Evolutionary conservation across 2,797 vertebrate genomes (phyloP), one percentile per base, ranked within the genome.

Genomic region (Spea hammondii): DNA sequence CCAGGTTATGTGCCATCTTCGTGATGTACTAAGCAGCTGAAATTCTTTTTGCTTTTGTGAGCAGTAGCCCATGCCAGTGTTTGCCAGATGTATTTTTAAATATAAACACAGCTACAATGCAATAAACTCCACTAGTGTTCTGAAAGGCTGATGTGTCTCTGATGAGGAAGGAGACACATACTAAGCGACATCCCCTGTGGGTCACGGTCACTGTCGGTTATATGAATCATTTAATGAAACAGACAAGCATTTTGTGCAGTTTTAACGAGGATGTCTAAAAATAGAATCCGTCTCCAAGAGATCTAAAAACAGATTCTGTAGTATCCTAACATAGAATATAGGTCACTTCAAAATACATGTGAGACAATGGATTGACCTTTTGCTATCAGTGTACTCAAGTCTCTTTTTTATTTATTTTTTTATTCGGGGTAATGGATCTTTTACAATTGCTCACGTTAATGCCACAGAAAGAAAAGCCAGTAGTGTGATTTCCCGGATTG

Each of bases 401-500:
- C 32, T 65, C 5, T 59, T 65, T 76, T 51, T 11, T n/a, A n/a
- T n/a, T 59, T 13, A 5, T 13, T 13, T 13, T 13, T 5, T 5
- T 2, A 3, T 59, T 59, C 65, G 51, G 5, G 57, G 47, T 67
- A 13, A 60, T 46, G 50, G n/a, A 57, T 70, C 59, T 76, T 79
- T 74, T 46, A 76, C 62, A 72, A 50, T 72, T 72, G 69, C 73
- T 74, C 62, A 72, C 68, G 47, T 67, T 72, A 72, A 6, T 72
- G 51, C 7, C 53, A 62, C 13, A 76, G 46, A 32, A 46, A 76
- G 67, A 65, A 76, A 76, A 80, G 60, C n/a, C 10, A 32, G 17
- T 51, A 6, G 46, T 81, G 70, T 79, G 69, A 76, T 53, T 81
- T 81, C 74, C 74, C 74, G 69, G 74, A 81, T 65, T 14, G 51